Evolutionary conservation across 2,113 vertebrate species (phyloP), one percentile per base, ranked within the genome.

Genomic region (Mormoops blainvillei): DNA sequence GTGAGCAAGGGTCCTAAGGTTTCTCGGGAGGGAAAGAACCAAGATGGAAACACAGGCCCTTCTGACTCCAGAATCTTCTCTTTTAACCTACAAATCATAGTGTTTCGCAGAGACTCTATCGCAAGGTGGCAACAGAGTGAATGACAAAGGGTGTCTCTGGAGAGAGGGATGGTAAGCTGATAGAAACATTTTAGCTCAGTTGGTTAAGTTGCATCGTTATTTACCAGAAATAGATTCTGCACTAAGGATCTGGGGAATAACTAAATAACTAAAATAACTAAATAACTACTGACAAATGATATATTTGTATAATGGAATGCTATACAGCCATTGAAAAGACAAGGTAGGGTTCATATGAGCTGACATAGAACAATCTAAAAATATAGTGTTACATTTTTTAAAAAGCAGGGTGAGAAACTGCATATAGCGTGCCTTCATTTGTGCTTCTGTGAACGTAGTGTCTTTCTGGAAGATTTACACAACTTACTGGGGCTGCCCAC

Each of bases 81-180:
- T 68, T 48, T 65, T 5, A 48, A 36, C 26, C 43, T 33, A 1
- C 38, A 52, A 6, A 13, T 56, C 4, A 3, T 4, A 6, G 4
- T 2, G 31, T 36, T 56, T 61, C 14, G 87, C n/a, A 33, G 1
- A 20, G n/a, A 28, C 16, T 61, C 31, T 7, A 2, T 13, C 0
- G 0, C 10, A 12, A 4, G 9, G 26, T 0, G 50, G 24, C 41
- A 67, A 3, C 0, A 4, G 67, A 43, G 18, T 2, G 41, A 16
- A 26, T 43, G 52, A 63, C 43, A n/a, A 33, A 13, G 52, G 7
- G 2, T 38, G 22, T 20, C 33, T 48, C 41, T 41, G 3, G 33
- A 48, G 22, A 43, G 43, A 73, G 10, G 50, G 50, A 4, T 5
- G 16, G 38, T 8, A 18, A 82, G 26, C 58, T 8, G 65, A 68